Evolutionary conservation across 2,888 invertebrate species (phyloP).

Genomic region (Caenorhabditis sp.): DNA sequence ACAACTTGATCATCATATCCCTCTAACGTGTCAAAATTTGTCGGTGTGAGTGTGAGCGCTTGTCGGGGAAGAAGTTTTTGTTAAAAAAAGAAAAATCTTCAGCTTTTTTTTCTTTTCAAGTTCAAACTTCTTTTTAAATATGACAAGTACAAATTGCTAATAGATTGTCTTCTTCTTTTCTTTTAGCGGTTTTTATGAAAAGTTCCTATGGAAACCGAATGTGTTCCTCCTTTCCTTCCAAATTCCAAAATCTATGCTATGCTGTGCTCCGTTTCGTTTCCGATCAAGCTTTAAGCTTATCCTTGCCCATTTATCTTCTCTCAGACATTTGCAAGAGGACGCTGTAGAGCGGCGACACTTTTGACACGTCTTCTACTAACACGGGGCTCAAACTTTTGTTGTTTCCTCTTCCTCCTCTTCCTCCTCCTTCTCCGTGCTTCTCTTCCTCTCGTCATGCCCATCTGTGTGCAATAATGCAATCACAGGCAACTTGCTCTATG

Average conservation of each 20-base stretch:
- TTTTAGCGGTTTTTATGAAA: background rate
- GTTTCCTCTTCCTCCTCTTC: slow-evolving; percentile 14
- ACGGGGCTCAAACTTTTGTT: slow-evolving; percentile 34
- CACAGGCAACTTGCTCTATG: slow-evolving; percentile 23
- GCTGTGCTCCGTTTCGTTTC: background rate
- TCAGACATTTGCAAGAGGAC: slow-evolving; percentile 40
- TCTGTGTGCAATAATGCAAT: slow-evolving; percentile 55
- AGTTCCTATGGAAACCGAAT: slow-evolving; percentile 7
- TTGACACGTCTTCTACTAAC: slow-evolving; percentile 52
- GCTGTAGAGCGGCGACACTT: slow-evolving; percentile 45
- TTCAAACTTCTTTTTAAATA: no score
- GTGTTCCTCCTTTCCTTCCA: slow-evolving; percentile 5
- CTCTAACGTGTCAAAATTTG: slow-evolving; percentile 46
- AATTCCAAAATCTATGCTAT: no score
- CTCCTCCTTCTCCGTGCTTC: no score
- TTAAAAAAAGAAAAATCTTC: no score
- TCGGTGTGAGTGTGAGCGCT: no score
- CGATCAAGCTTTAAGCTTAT: slow-evolving; percentile 44
- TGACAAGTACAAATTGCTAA: no score
- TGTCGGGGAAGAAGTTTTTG: no score
- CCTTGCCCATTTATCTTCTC: slow-evolving; percentile 50
- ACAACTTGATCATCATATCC: slow-evolving; percentile 52
- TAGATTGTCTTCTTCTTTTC: no score
- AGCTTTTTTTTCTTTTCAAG: background rate
- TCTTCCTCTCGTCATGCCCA: slow-evolving; percentile 28